Conservation (phyloP, 1,140 invertebrate species). For the Drosophila funebris region DNA sequence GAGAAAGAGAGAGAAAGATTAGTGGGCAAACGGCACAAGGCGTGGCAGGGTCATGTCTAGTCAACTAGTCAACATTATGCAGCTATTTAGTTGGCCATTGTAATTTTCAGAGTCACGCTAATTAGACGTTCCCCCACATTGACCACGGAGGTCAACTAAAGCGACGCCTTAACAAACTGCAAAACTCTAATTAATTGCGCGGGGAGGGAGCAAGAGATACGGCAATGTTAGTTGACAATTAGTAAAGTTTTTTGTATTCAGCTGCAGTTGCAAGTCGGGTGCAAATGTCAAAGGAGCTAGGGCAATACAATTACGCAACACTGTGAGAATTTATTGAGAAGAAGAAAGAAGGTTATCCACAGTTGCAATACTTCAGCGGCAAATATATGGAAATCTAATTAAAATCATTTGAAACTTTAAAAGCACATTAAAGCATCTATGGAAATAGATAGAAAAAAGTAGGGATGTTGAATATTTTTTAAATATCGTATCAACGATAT, state of each 20-base stretch:
- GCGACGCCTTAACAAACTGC: no score
- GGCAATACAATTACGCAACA: not conserved
- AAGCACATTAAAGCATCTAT: no score
- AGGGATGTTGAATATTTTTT: no score
- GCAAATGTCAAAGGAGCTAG: not conserved
- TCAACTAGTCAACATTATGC: conserved; percentile 71
- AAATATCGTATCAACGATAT: no score
- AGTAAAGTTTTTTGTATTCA: not conserved
- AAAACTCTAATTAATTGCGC: conserved; percentile 12
- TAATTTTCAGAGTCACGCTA: conserved; percentile 64
- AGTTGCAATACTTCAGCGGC: no score
- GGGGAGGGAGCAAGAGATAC: not conserved
- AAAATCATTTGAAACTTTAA: no score
- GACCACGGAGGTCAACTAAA: conserved; percentile 38
- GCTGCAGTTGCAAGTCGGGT: not conserved
- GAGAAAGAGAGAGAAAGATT: not conserved
- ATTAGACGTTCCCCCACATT: conserved; percentile 54
- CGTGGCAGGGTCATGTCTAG: conserved; percentile 37
- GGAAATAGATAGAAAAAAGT: no score
- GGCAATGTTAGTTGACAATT: conserved; percentile 6
- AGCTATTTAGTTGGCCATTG: conserved; percentile 50
- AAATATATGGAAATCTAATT: no score
- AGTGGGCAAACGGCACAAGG: not conserved
- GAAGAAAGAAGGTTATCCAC: no score
- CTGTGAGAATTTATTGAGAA: not conserved